Evolutionary conservation across 2,113 vertebrate species (phyloP), one percentile per base, ranked within the genome.

Genomic region (Neotoma lepida): DNA sequence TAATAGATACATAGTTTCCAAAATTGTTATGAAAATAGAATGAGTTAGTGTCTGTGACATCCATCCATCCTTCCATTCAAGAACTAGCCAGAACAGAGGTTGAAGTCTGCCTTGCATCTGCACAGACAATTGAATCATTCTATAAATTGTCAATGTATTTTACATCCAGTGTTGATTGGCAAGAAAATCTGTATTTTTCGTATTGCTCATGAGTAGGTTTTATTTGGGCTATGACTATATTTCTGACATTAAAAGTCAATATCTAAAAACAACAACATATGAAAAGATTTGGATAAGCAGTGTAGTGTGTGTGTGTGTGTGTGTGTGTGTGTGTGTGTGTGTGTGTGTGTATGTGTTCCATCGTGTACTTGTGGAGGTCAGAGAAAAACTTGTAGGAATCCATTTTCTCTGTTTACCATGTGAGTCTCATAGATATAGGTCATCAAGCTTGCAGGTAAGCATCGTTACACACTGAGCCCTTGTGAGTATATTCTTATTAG

Each of bases 91-190:
- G n/a, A 84, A 54, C n/a, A 76, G 12, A 78, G 4, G 51, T 7
- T 64, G 35, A 51, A 44, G 49, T 15, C 15, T 77, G 4, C 41
- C 41, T 54, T 81, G 1, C 12, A 80, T 68, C 17, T 61, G n/a
- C 30, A 76, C 3, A 88, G n/a, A 89, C 18, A 92, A 77, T 74
- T 58, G 4, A 13, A 81, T 94, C 26, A 68, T 74, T 74, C 4
- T 73, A 58, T 54, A 4, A 49, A 30, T 82, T 93, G 35, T 73
- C 86, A 82, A 86, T 41, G 15, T 44, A 87, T 63, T 93, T 86
- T 61, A 56, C n/a, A 61, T 26, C 94, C 87, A 54, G 54, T 82
- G 74, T 92, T 56, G 4, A 89, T 92, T 90, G 77, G 46, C 6
- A 89, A 73, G 17, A 51, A 91, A 91, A 87, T 15, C 0, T 70